These are phyloP conservation scores for Megalopta genalis DNA, from an alignment of 1,140 invertebrate genomes.

Conservation along the genomic window DNA sequence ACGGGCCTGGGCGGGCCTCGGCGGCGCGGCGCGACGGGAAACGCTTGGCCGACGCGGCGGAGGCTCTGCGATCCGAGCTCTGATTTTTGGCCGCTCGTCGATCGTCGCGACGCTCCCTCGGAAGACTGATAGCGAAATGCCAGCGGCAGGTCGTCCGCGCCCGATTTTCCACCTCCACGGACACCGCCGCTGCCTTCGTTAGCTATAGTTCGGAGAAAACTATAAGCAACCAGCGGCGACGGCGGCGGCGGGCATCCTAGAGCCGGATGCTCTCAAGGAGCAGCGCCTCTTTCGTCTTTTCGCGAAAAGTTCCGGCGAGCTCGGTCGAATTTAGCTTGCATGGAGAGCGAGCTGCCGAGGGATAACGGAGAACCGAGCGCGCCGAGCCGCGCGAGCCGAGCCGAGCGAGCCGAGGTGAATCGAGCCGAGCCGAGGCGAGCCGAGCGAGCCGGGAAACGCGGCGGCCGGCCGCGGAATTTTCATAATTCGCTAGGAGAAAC, in stretches of 20 bases:
- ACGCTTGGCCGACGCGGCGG: too few species aligned
- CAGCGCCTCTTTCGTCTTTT: constrained; percentile 54
- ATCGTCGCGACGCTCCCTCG: constrained; percentile 63
- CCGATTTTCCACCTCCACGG: constrained; percentile 63
- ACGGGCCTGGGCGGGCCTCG: too few species aligned
- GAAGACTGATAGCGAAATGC: constrained; percentile 64
- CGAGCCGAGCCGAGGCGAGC: neutral
- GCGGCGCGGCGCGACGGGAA: too few species aligned
- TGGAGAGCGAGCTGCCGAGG: neutral
- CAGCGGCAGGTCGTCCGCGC: constrained; percentile 59
- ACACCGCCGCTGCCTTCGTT: constrained; percentile 25
- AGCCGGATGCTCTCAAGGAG: constrained; percentile 12
- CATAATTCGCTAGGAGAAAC: constrained; percentile 27
- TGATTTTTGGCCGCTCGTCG: constrained; percentile 49
- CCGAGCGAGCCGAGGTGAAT: neutral
- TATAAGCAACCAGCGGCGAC: constrained; percentile 38
- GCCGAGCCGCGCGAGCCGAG: neutral
- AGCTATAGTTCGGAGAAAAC: constrained; percentile 52
- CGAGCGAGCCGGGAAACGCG: neutral
- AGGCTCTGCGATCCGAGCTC: neutral
- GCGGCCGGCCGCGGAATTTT: constrained; percentile 28
- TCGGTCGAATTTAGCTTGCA: constrained; percentile 65
- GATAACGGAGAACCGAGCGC: too few species aligned
- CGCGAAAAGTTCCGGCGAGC: constrained; percentile 45
- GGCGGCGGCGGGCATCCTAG: constrained; percentile 13